These are phyloP conservation scores for Anguilla megastoma DNA, from an alignment of 2,797 vertebrate species.

Conservation along the genomic window DNA sequence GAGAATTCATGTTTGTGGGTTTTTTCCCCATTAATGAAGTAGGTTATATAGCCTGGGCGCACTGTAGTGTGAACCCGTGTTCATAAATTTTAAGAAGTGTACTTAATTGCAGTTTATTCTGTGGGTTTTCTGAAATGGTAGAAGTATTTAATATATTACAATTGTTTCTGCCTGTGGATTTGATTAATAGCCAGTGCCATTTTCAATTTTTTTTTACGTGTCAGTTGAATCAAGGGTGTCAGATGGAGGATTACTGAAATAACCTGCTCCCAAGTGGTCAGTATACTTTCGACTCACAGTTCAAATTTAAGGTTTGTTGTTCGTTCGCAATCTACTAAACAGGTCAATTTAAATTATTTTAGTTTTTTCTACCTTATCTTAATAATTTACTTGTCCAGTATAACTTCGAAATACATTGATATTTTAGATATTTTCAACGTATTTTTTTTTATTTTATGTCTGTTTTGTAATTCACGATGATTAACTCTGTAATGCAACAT, in stretches of 20 bases:
- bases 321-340: background rate
- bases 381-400: background rate
- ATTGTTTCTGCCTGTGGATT: background rate
- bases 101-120: background rate
- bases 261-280: background rate
- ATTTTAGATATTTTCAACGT: background rate
- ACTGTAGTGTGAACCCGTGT: background rate
- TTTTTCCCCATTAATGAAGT: background rate
- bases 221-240: background rate
- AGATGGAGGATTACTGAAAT: background rate
- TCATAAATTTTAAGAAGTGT: background rate
- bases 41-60: background rate
- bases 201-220: background rate
- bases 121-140: background rate
- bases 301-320: background rate
- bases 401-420: background rate
- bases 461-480: background rate
- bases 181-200: background rate
- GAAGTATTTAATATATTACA: background rate
- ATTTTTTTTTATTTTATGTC: background rate
- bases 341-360: no score
- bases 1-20: conserved; percentile 26
- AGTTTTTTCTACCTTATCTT: background rate
- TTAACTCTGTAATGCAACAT: background rate
- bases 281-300: background rate